Conservation (phyloP, 2,113 vertebrate species). For the Rhea pennata region DNA sequence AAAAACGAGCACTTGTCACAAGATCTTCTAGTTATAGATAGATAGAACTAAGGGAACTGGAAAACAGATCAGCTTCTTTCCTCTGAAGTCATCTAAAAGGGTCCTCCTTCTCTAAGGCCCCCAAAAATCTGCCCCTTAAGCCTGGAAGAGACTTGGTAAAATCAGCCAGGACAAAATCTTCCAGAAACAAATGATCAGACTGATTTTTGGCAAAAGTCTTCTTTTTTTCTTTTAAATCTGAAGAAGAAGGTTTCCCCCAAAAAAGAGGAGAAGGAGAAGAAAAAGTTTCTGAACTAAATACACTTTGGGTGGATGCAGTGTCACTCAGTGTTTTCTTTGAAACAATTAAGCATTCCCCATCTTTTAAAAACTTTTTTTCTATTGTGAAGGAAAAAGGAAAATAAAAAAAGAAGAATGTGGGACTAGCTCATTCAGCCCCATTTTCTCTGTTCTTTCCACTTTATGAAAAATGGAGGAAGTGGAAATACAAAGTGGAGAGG, state of each 20-base stretch:
- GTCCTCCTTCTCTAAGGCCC: not conserved
- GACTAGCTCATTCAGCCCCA: not conserved
- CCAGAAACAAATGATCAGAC: not conserved
- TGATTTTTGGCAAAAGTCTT: not conserved
- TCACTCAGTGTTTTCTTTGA: not conserved
- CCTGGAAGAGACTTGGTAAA: not conserved
- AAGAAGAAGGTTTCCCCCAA: not conserved
- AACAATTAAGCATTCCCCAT: not conserved
- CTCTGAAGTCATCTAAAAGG: not conserved
- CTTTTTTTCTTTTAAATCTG: not conserved
- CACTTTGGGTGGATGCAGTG: not conserved
- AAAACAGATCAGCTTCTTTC: not conserved
- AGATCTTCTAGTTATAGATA: not conserved
- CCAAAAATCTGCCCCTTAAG: no score
- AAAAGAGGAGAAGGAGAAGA: accelerated
- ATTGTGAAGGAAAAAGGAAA: not conserved
- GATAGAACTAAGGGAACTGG: not conserved
- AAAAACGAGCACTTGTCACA: not conserved
- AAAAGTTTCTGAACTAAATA: not conserved
- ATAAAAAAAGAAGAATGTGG: not conserved
- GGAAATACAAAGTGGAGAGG: not conserved
- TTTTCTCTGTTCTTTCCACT: not conserved
- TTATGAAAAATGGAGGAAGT: not conserved
- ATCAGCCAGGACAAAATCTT: not conserved
- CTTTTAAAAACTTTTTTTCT: not conserved